Percentiles rank a stretch among this genome's conserved stretches.
phyloP scores from a whole-genome alignment of 2,113 vertebrate genomes.

The Uria aalge region DNA sequence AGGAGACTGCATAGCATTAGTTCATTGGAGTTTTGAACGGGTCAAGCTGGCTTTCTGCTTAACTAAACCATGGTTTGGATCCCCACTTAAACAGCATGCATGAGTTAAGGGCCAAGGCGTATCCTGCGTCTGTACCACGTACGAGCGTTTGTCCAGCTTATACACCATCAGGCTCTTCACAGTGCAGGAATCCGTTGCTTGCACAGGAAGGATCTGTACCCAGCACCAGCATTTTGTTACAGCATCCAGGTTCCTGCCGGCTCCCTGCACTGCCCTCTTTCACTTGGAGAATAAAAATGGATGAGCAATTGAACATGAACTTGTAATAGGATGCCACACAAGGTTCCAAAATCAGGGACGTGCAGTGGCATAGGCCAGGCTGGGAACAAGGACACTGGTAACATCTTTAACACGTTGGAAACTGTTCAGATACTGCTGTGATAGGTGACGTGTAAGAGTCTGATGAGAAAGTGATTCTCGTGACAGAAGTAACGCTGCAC shows the following conservation, averaged over 20 bases:
- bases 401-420: accelerated
- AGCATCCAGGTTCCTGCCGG: not conserved
- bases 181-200: not conserved
- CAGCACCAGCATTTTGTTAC: not conserved
- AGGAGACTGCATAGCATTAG: not conserved
- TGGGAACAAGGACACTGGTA: not conserved
- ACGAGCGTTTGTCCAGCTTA: not conserved
- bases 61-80: not conserved
- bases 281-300: not conserved
- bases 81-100: not conserved
- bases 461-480: not conserved
- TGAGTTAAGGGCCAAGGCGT: not conserved
- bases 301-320: not conserved
- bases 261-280: not conserved
- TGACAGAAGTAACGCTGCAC: not conserved
- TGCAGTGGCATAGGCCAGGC: not conserved
- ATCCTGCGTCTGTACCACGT: accelerated
- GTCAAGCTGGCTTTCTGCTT: constrained; percentile 2
- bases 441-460: not conserved
- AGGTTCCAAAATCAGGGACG: not conserved
- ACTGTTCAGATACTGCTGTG: not conserved
- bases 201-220: not conserved
- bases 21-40: not conserved
- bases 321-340: not conserved
- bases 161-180: not conserved